Evolutionary conservation across 2,113 vertebrate genomes (phyloP).

Genomic region (Micromys minutus): DNA sequence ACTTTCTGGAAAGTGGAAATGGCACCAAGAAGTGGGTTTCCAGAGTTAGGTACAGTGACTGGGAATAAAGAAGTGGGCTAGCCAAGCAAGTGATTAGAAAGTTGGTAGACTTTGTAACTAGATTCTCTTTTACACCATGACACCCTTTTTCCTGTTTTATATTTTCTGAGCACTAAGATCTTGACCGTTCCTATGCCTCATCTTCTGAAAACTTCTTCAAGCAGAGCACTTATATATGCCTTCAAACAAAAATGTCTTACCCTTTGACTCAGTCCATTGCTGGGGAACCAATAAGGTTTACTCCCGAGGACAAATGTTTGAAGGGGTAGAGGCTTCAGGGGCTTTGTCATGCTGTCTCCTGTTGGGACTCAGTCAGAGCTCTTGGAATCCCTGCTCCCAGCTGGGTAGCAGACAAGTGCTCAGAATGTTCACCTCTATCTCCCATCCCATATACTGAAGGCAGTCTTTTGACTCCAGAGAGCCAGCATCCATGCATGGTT

Average conservation of each 20-base stretch:
- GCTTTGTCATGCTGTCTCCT: not conserved
- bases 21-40: not conserved
- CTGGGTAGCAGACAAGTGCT: not conserved
- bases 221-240: not conserved
- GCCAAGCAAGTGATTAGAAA: not conserved
- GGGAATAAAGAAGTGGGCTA: not conserved
- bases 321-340: not conserved
- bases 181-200: not conserved
- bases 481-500: not conserved
- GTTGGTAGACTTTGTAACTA: not conserved
- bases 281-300: not conserved
- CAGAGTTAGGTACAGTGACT: not conserved
- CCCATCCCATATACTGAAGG: not conserved
- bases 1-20: not conserved
- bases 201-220: not conserved
- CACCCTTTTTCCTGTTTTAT: not conserved
- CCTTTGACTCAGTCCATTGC: not conserved
- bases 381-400: not conserved
- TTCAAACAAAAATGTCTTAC: not conserved
- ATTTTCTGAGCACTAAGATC: not conserved
- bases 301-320: not conserved
- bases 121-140: not conserved
- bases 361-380: not conserved
- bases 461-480: not conserved
- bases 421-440: not conserved